Evolutionary conservation across 2,113 vertebrate species (phyloP).

Genomic region (Cyphomyrus plagiostoma): DNA sequence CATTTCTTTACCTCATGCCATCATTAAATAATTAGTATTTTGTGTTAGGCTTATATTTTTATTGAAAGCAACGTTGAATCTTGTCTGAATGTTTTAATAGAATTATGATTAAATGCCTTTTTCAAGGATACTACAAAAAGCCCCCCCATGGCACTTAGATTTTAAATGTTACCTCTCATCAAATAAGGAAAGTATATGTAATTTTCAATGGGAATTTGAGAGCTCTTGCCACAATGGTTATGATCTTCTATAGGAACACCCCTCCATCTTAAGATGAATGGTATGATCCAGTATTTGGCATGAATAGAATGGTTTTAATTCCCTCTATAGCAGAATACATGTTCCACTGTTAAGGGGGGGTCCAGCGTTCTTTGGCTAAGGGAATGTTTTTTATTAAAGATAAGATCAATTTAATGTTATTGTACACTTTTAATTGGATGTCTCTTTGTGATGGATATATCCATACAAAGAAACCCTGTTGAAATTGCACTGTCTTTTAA

Average conservation of each 20-base stretch:
- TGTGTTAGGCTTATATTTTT: neutral
- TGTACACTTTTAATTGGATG: slow-evolving; percentile 10
- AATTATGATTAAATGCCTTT: neutral
- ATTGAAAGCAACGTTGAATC: neutral
- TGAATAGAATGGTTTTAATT: neutral
- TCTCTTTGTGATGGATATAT: neutral
- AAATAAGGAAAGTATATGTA: neutral
- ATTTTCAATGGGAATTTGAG: neutral
- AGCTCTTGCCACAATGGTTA: neutral
- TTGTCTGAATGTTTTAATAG: neutral
- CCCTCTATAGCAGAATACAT: neutral
- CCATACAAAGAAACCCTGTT: neutral
- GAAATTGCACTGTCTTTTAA: slow-evolving; percentile 16
- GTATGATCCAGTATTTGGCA: neutral
- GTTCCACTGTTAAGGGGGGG: neutral
- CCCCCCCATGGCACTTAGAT: neutral
- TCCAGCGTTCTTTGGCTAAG: neutral
- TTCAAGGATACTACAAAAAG: neutral
- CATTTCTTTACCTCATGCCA: neutral
- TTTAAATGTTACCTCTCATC: neutral
- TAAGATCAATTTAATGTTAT: slow-evolving; percentile 7
- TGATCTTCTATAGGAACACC: neutral
- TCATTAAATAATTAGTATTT: neutral
- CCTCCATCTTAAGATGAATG: neutral
- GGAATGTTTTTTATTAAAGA: neutral